These are phyloP conservation scores for Balaeniceps rex DNA, from an alignment of 2,113 vertebrate species.

Conservation along the genomic window DNA sequence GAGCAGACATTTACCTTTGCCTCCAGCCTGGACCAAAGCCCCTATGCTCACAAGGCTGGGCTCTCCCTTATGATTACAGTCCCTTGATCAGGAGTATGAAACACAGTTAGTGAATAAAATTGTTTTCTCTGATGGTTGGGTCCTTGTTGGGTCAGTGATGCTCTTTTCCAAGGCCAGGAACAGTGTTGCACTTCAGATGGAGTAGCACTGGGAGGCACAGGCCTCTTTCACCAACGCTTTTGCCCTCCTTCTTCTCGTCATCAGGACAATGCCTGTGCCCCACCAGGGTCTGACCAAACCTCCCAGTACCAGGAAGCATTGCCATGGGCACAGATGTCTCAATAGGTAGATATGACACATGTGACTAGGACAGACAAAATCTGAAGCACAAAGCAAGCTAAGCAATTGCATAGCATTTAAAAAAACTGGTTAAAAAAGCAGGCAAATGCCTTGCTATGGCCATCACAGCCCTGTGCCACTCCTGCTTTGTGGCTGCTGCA, in stretches of 20 bases:
- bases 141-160: background rate
- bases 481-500: background rate
- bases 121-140: no score
- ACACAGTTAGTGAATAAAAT: background rate
- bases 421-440: background rate
- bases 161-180: background rate
- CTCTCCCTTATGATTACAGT: background rate
- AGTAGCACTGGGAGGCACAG: background rate
- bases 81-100: rapidly evolving
- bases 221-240: background rate
- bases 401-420: background rate
- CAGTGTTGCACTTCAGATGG: rapidly evolving
- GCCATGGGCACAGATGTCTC: background rate
- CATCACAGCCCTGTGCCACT: background rate
- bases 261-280: background rate
- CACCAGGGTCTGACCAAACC: background rate
- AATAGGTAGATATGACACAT: rapidly evolving
- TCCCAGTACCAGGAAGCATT: background rate
- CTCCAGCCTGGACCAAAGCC: background rate
- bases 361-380: background rate
- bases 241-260: rapidly evolving
- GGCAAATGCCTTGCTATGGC: background rate
- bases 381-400: background rate
- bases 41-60: background rate
- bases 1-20: background rate